These are phyloP conservation scores for Oceanodroma tethys DNA, from an alignment of 2,113 vertebrate genomes.

Conservation along the genomic window DNA sequence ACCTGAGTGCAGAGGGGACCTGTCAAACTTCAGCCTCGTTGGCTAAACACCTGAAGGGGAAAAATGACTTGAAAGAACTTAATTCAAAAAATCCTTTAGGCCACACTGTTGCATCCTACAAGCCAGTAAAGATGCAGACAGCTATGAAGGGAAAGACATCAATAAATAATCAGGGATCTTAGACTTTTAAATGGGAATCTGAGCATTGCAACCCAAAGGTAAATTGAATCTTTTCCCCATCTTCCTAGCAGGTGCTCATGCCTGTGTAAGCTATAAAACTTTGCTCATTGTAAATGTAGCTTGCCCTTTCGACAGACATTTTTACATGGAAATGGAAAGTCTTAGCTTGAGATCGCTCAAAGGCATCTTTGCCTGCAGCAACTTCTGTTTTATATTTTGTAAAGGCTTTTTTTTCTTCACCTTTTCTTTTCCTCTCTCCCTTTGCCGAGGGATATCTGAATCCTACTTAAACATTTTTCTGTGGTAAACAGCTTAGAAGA, in stretches of 20 bases:
- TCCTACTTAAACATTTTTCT: constrained; percentile 51
- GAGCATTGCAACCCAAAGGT: constrained; percentile 82
- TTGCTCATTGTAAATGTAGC: constrained; percentile 63
- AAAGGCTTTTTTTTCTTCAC: background rate
- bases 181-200: constrained; percentile 95
- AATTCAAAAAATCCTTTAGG: constrained; percentile 90
- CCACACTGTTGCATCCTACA: constrained; percentile 70
- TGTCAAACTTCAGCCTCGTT: constrained; percentile 41
- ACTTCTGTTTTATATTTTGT: constrained; percentile 35
- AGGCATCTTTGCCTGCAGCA: constrained; percentile 48
- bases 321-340: constrained; percentile 74
- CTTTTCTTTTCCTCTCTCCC: background rate
- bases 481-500: constrained; percentile 5
- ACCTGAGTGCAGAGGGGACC: background rate
- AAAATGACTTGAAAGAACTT: constrained; percentile 80
- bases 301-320: constrained; percentile 64
- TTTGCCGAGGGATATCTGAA: constrained; percentile 44
- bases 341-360: constrained; percentile 47
- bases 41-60: constrained; percentile 69
- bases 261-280: constrained; percentile 54
- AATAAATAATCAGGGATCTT: constrained; percentile 95
- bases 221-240: constrained; percentile 82
- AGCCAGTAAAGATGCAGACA: constrained; percentile 82
- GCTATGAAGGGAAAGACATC: constrained; percentile 84
- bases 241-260: constrained; percentile 58